Evolutionary conservation across 2,888 invertebrate species (phyloP).

Genomic region (Eugnorisma glareosa): DNA sequence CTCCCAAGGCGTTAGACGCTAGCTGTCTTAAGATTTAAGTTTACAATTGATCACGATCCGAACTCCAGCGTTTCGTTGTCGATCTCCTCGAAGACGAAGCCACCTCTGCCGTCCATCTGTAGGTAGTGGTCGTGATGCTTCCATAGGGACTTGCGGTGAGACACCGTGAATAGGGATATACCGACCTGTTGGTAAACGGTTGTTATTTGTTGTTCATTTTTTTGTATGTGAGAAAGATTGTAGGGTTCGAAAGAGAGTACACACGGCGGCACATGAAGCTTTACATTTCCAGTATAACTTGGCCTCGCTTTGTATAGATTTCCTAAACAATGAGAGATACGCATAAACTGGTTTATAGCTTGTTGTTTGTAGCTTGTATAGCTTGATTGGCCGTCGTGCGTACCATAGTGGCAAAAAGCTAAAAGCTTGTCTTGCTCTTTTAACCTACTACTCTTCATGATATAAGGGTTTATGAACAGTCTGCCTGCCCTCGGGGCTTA

Average conservation of each 20-base stretch:
- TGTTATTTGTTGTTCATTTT: background rate
- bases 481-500: background rate
- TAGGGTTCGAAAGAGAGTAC: no score
- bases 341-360: no score
- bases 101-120: constrained; percentile 98
- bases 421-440: no score
- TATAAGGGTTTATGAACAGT: background rate
- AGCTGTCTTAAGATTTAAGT: constrained; percentile 12
- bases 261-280: no score
- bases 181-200: constrained; percentile 86
- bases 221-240: background rate
- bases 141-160: constrained; percentile 99
- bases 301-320: no score
- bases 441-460: no score
- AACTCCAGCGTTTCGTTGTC: constrained; percentile 97
- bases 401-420: background rate
- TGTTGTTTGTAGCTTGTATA: no score
- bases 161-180: constrained; percentile 99
- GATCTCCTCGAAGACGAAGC: constrained; percentile 96
- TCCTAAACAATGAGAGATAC: no score
- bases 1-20: constrained; percentile 13
- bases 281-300: no score
- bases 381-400: no score
- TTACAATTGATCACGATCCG: constrained; percentile 93
- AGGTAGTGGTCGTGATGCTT: constrained; percentile 98